Evolutionary conservation across 1,140 invertebrate genomes (phyloP).

Genomic region (Pseudomyrmex sp.): DNA sequence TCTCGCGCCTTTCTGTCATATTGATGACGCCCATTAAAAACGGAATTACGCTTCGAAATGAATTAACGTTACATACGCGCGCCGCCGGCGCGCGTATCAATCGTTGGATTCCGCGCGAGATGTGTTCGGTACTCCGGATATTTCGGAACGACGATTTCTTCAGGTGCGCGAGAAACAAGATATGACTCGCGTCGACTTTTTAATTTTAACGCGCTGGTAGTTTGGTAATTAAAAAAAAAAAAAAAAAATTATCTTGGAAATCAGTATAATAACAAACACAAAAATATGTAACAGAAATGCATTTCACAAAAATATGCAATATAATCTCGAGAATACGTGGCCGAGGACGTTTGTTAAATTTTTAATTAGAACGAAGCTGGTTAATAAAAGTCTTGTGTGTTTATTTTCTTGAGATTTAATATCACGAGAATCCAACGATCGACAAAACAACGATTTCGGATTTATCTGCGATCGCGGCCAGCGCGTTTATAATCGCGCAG

Average conservation of each 20-base stretch:
- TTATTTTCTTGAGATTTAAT: too few species aligned
- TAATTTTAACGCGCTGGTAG: neutral
- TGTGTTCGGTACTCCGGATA: neutral
- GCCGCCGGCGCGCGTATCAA: neutral
- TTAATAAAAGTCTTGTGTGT: too few species aligned
- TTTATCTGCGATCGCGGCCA: neutral
- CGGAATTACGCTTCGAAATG: constrained; percentile 53
- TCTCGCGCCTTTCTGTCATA: constrained; percentile 32
- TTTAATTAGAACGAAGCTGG: too few species aligned
- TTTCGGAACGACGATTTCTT: too few species aligned
- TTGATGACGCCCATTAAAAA: constrained; percentile 40
- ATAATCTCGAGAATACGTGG: too few species aligned
- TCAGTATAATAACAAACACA: too few species aligned
- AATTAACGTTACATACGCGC: constrained; percentile 47
- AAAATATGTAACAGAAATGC: too few species aligned
- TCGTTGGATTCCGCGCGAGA: neutral
- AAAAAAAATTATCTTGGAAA: too few species aligned
- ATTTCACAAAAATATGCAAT: too few species aligned
- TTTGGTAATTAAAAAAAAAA: too few species aligned
- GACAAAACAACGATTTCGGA: neutral
- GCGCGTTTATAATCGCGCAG: constrained; percentile 23
- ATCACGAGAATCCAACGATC: too few species aligned
- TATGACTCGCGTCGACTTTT: neutral
- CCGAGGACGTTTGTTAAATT: too few species aligned
- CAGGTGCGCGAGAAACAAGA: neutral